Conservation (phyloP, 2,888 invertebrate genomes). For the Drosophila pseudotakahashii region DNA sequence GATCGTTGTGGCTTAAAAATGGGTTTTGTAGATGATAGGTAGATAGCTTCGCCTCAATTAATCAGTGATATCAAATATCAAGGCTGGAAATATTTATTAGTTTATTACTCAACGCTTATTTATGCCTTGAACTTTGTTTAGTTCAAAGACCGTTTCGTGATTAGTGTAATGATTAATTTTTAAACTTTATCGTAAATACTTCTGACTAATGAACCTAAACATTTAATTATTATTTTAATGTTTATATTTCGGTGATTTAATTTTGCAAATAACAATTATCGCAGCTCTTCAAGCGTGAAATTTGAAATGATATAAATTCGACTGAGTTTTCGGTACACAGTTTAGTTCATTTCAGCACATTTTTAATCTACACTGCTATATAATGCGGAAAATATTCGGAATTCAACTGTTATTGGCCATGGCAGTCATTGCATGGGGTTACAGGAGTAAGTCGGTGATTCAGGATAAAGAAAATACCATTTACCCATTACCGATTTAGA, state of each 20-base stretch:
- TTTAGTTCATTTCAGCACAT: slow-evolving; percentile 11
- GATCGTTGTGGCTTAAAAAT: background rate
- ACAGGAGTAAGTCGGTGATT: slow-evolving; percentile 45
- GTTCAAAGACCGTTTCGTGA: slow-evolving; percentile 1
- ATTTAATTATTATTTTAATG: background rate
- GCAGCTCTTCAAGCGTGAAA: slow-evolving; percentile 33
- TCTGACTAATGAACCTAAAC: too few species aligned
- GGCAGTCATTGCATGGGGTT: slow-evolving; percentile 2
- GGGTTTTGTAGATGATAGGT: too few species aligned
- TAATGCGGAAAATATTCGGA: slow-evolving; percentile 13
- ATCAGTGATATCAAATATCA: slow-evolving; percentile 3
- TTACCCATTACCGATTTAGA: slow-evolving; percentile 13
- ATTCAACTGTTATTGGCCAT: slow-evolving; percentile 12
- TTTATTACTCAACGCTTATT: background rate
- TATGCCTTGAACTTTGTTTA: slow-evolving; percentile 14
- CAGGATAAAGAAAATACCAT: background rate
- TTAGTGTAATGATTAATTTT: background rate
- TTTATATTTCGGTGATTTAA: slow-evolving; percentile 17
- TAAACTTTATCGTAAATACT: background rate
- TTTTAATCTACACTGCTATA: background rate
- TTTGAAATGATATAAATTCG: slow-evolving; percentile 18
- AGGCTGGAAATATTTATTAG: background rate
- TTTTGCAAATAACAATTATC: slow-evolving; percentile 38
- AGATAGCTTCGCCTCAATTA: background rate
- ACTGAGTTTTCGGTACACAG: background rate